Conservation (phyloP, 2,888 invertebrate species). For the Lithosia quadra region DNA sequence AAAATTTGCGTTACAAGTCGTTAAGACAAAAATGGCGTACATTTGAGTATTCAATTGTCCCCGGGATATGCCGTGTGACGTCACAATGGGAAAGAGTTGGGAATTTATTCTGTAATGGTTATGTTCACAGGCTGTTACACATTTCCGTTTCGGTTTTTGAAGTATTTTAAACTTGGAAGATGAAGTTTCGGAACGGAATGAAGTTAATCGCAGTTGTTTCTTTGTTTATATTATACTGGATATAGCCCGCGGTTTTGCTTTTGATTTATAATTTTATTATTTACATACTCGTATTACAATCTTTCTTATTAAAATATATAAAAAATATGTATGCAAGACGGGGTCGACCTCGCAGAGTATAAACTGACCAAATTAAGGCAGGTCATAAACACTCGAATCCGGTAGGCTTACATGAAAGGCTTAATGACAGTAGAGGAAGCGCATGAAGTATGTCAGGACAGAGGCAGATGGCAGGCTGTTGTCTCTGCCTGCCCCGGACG, state of each 20-base stretch:
- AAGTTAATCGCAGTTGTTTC: conserved; percentile 11
- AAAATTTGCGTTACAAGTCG: conserved; percentile 28
- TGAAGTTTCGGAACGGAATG: conserved; percentile 4
- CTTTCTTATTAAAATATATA: too few relatives aligned
- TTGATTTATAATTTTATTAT: not conserved
- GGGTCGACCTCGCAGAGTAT: too few relatives aligned
- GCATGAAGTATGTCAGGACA: too few relatives aligned
- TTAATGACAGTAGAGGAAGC: too few relatives aligned
- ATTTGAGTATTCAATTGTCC: conserved; percentile 23
- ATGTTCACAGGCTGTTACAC: conserved; percentile 16
- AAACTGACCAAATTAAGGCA: too few relatives aligned
- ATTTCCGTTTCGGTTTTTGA: conserved; percentile 8
- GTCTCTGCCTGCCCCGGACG: too few relatives aligned
- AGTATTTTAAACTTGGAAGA: conserved; percentile 3
- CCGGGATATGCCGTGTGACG: conserved; percentile 15
- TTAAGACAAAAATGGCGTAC: conserved; percentile 31
- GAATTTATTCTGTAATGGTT: conserved; percentile 21
- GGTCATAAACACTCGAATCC: too few relatives aligned
- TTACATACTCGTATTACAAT: too few relatives aligned
- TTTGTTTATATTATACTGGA: conserved; percentile 2
- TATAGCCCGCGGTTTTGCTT: not conserved
- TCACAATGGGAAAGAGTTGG: conserved; percentile 20
- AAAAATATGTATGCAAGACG: too few relatives aligned
- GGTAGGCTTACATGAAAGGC: too few relatives aligned
- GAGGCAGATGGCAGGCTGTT: too few relatives aligned